Evolutionary conservation across 2,888 invertebrate species (phyloP), one percentile per base, ranked within the genome.

Genomic region (Drosophila yooni): DNA sequence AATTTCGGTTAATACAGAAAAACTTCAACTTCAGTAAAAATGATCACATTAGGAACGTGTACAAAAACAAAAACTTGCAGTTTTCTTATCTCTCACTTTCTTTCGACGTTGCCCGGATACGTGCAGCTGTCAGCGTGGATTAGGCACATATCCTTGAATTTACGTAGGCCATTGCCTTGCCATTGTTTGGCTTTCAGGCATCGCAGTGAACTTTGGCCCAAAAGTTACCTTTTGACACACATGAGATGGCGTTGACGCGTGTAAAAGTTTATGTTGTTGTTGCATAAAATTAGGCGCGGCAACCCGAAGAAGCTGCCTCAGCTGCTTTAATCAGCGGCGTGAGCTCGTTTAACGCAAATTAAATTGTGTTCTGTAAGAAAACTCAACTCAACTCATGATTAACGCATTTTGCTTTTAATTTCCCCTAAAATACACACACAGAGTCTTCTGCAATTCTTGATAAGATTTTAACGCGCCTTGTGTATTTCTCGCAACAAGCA

Each of bases 271-370:
- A 73, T 87, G 78, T 69, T 77, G 62, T 74, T 87, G 59, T 74
- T 87, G 91, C 85, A 82, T 77, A 75, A 87, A 79, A 81, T 82
- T 79, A 72, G 84, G 74, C 63, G 68, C 48, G 67, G 52, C 66
- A 74, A 53, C 48, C 58, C 36, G 21, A 40, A 21, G 70, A 31
- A 60, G 33, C 70, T 60, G 71, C 52, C 70, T 81, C 71, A 71
- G 78, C 65, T 70, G 65, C 80, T 77, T 85, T 89, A 82, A 79
- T 88, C 86, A 75, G 78, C 68, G 75, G 74, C 73, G 72, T 75
- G 62, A 75, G 81, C 90, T 90, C 80, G 83, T 88, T 85, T 85
- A 90, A 90, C 78, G 88, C 75, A 90, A 90, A 90, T 89, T 90
- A 83, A 90, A 87, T 90, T 90, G 76, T 61, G 75, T 76, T 83